phyloP scores from a whole-genome alignment of 2,797 vertebrate species.

The Platalea minor region DNA sequence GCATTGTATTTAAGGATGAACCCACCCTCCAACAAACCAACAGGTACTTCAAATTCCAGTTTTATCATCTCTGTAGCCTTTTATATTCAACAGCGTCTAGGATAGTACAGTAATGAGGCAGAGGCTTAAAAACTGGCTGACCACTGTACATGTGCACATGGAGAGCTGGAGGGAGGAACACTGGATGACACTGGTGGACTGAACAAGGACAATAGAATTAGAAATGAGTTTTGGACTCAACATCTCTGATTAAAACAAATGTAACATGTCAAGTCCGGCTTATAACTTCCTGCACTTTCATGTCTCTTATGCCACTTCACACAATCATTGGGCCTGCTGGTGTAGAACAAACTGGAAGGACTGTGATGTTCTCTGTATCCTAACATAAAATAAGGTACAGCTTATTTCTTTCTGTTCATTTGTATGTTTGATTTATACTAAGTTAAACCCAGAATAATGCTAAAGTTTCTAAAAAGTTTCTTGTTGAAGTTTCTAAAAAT shows the following conservation, averaged over 20 bases:
- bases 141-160: rapidly evolving
- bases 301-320: background rate
- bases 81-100: background rate
- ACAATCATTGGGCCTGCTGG: rapidly evolving
- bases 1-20: background rate
- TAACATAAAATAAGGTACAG: background rate
- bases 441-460: background rate
- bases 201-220: background rate
- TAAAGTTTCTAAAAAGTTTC: background rate
- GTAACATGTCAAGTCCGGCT: background rate
- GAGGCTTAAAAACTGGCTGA: background rate
- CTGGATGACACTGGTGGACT: rapidly evolving
- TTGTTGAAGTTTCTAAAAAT: background rate
- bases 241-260: background rate
- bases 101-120: background rate
- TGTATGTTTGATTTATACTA: background rate
- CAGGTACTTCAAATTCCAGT: background rate
- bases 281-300: background rate
- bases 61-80: background rate
- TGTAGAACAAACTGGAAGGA: background rate
- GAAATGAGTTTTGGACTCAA: background rate
- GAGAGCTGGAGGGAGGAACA: background rate
- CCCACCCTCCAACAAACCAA: background rate
- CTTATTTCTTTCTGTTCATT: background rate
- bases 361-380: background rate